Evolutionary conservation across 2,888 invertebrate species (phyloP).

Genomic region (Boloria selene): DNA sequence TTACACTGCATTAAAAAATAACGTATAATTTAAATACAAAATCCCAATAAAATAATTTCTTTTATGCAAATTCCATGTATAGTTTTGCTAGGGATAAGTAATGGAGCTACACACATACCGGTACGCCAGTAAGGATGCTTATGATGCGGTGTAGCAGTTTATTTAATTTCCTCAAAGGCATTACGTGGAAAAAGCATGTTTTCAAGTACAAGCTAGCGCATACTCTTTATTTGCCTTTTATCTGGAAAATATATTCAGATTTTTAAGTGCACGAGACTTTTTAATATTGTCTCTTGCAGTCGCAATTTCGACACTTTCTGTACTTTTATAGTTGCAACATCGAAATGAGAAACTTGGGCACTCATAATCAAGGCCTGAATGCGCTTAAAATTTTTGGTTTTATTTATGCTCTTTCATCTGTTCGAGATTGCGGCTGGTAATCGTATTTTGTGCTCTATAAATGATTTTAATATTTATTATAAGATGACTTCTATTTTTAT

Average conservation of each 20-base stretch:
- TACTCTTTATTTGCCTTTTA: slow-evolving; percentile 39
- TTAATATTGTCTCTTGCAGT: slow-evolving; percentile 13
- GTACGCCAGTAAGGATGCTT: slow-evolving; percentile 64
- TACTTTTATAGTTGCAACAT: slow-evolving; percentile 18
- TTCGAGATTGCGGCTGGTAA: slow-evolving; percentile 19
- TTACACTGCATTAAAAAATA: no score
- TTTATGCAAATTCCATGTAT: no score
- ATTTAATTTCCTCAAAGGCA: slow-evolving; percentile 80
- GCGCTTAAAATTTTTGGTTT: slow-evolving; percentile 20
- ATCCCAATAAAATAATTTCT: no score
- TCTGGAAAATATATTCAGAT: slow-evolving; percentile 35
- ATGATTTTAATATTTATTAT: background rate
- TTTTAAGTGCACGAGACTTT: slow-evolving; percentile 15
- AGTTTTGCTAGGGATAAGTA: background rate
- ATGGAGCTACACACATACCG: slow-evolving; percentile 24
- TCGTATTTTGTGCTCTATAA: slow-evolving; percentile 18
- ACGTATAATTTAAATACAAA: no score
- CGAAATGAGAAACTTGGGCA: slow-evolving; percentile 19
- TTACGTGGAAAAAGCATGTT: slow-evolving; percentile 76
- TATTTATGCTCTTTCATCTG: slow-evolving; percentile 21
- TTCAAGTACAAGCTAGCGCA: slow-evolving; percentile 57
- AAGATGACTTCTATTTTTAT: background rate
- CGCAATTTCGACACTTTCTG: slow-evolving; percentile 15
- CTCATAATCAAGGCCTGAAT: slow-evolving; percentile 21
- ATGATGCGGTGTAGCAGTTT: slow-evolving; percentile 78